A percentile compares a stretch with the other conserved stretches of the same genome.
Conservation (phyloP, 2,113 vertebrate species). For the Hymenochirus boettgeri region DNA sequence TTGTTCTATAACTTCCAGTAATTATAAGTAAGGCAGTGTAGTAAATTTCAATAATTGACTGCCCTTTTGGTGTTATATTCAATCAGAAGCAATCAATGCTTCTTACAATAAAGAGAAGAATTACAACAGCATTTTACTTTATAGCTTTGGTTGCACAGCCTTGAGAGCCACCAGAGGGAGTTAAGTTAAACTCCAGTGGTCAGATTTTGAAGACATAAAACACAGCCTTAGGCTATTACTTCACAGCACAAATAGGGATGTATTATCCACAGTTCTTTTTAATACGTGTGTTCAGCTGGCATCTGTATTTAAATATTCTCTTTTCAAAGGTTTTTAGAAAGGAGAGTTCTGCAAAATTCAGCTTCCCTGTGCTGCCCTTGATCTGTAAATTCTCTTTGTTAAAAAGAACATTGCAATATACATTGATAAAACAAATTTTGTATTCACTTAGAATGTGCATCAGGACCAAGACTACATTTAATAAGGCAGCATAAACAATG, state of each 20-base stretch:
- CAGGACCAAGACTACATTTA: no score
- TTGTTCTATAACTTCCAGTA: conserved; percentile 76
- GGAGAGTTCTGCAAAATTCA: conserved; percentile 42
- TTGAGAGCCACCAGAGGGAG: conserved; percentile 67
- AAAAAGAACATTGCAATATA: background rate
- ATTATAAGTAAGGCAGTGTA: conserved; percentile 70
- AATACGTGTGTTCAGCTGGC: conserved; percentile 45
- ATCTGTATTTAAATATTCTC: conserved; percentile 30
- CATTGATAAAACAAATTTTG: no score
- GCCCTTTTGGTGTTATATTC: conserved; percentile 69
- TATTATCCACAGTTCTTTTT: conserved; percentile 42
- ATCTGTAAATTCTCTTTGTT: conserved; percentile 30
- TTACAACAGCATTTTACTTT: conserved; percentile 64
- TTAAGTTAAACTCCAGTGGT: conserved; percentile 54
- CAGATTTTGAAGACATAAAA: conserved; percentile 48
- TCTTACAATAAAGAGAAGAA: conserved; percentile 69
- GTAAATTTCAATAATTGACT: conserved; percentile 73
- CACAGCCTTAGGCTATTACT: conserved; percentile 49
- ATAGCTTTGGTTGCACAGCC: conserved; percentile 53
- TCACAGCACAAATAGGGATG: conserved; percentile 31
- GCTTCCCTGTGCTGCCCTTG: no score
- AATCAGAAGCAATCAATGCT: conserved; percentile 67
- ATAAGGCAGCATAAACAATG: no score
- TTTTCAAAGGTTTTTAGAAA: conserved; percentile 38
- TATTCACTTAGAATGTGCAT: no score